Conservation (phyloP, 2,888 invertebrate genomes). For the Acleris laterana region DNA sequence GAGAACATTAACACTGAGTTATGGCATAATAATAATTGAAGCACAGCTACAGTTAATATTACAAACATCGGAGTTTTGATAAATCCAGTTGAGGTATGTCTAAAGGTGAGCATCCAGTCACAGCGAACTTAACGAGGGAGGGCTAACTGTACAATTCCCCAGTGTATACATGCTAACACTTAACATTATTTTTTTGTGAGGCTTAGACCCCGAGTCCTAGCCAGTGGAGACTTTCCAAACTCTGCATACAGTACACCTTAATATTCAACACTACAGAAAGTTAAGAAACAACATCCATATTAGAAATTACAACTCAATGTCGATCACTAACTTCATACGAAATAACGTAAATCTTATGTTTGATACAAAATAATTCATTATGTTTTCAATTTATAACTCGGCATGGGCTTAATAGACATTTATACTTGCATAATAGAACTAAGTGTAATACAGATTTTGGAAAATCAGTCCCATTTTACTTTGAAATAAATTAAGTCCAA, state of each 20-base stretch:
- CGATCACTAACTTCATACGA: conserved; percentile 11
- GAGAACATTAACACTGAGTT: conserved; percentile 42
- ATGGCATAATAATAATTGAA: conserved; percentile 48
- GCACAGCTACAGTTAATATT: conserved; percentile 70
- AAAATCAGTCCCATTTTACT: conserved; percentile 81
- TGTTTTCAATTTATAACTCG: conserved; percentile 7
- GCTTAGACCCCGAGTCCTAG: conserved; percentile 79
- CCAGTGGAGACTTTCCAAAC: conserved; percentile 82
- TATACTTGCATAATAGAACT: conserved; percentile 39
- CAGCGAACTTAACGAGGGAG: conserved; percentile 84
- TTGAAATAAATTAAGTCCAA: conserved; percentile 84
- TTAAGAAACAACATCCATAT: conserved; percentile 31
- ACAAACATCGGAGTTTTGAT: conserved; percentile 76
- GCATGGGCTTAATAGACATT: conserved; percentile 24
- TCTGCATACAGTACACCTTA: conserved; percentile 68
- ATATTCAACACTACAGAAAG: conserved; percentile 58
- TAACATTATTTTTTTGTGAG: conserved; percentile 78
- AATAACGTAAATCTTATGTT: conserved; percentile 20
- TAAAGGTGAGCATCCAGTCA: conserved; percentile 80
- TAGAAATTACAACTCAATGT: conserved; percentile 26
- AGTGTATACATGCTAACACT: conserved; percentile 83
- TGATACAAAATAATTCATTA: conserved; percentile 29
- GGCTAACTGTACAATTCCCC: conserved; percentile 85
- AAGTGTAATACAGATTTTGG: conserved; percentile 71
- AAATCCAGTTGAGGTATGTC: conserved; percentile 73